Conservation (phyloP, 2,113 vertebrate genomes). For the Sinocyclocheilus grahami region DNA sequence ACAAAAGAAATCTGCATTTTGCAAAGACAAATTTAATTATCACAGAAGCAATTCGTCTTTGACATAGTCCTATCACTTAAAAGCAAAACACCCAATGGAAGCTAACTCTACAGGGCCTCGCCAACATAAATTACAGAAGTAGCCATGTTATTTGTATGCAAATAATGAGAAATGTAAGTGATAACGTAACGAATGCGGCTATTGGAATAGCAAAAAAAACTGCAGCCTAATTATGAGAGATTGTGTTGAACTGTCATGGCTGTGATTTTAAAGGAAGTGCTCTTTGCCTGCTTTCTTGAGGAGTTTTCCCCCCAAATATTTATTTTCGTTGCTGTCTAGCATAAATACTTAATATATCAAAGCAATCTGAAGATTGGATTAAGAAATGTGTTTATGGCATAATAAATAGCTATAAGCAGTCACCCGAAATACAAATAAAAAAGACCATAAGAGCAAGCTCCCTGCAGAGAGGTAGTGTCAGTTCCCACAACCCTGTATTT, state of each 20-base stretch:
- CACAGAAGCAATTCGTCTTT: too few species aligned
- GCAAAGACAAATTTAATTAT: too few species aligned
- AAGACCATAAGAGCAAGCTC: background rate
- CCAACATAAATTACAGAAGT: background rate
- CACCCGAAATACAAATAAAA: background rate
- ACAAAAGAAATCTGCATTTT: too few species aligned
- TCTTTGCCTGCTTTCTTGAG: background rate
- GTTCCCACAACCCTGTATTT: conserved; percentile 38
- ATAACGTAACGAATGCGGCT: conserved; percentile 1
- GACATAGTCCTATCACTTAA: background rate
- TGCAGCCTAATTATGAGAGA: background rate
- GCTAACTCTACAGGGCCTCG: background rate
- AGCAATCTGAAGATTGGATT: background rate
- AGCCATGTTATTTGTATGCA: too few species aligned
- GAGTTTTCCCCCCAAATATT: background rate
- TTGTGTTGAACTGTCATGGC: background rate
- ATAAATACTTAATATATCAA: background rate
- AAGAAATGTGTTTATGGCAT: background rate
- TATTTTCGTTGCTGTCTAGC: background rate
- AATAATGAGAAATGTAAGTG: conserved; percentile 35
- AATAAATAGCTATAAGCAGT: background rate
- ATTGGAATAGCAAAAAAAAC: conserved; percentile 11
- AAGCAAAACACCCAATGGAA: conserved; percentile 17
- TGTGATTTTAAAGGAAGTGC: background rate
- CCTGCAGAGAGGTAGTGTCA: conserved; percentile 12